Conservation (phyloP, 2,113 vertebrate genomes). For the Thryonomys swinderianus region DNA sequence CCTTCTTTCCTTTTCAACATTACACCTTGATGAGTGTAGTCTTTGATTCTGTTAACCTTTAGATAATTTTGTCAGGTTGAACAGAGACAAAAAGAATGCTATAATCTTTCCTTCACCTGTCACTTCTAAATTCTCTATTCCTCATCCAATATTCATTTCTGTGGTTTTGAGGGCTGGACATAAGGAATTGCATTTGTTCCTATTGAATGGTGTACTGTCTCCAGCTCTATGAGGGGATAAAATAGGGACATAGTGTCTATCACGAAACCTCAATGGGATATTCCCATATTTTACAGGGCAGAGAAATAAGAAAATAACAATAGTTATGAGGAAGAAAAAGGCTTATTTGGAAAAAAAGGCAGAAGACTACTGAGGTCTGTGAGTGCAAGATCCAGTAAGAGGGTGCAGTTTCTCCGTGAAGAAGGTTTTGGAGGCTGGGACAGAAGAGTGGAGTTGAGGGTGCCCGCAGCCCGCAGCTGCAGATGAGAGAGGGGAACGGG, state of each 20-base stretch:
- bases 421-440: background rate
- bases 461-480: background rate
- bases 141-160: background rate
- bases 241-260: background rate
- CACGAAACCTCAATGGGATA: background rate
- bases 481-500: background rate
- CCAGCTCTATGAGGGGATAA: background rate
- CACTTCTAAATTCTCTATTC: background rate
- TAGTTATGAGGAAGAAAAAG: background rate
- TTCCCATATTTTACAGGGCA: background rate
- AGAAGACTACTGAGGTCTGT: background rate
- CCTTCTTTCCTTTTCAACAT: background rate
- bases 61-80: background rate
- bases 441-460: background rate
- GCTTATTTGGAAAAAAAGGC: background rate
- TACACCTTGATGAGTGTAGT: background rate
- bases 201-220: background rate
- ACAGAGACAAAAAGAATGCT: background rate
- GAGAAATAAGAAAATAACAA: background rate
- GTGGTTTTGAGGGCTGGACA: background rate
- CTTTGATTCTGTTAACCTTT: constrained; percentile 20
- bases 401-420: background rate
- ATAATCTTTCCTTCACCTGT: background rate
- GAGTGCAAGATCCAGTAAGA: background rate
- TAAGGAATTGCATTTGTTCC: background rate